phyloP scores from a whole-genome alignment of 2,113 vertebrate genomes.

The Pituophis catenifer region DNA sequence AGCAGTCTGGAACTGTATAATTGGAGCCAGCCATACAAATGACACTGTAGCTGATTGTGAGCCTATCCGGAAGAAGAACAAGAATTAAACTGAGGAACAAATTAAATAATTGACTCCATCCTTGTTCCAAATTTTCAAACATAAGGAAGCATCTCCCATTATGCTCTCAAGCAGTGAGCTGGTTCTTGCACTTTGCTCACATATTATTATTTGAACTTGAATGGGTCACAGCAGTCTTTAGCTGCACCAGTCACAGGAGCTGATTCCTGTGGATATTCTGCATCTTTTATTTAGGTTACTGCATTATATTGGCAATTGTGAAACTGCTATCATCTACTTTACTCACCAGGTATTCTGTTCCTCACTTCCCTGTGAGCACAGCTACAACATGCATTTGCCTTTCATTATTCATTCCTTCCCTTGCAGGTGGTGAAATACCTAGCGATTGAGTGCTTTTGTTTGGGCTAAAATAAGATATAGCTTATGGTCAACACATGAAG shows the following conservation, averaged over 20 bases:
- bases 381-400: not conserved
- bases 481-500: constrained; percentile 65
- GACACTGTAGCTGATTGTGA: not conserved
- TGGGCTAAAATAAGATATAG: constrained; percentile 49
- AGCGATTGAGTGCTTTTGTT: constrained; percentile 50
- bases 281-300: not conserved
- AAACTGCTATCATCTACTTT: not conserved
- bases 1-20: not conserved
- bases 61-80: not conserved
- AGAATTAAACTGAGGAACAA: not conserved
- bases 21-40: not conserved
- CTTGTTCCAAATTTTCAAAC: not conserved
- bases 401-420: constrained; percentile 41
- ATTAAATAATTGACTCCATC: not conserved
- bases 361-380: not conserved
- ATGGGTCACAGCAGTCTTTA: not conserved
- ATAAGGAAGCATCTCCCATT: not conserved
- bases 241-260: not conserved
- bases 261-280: not conserved
- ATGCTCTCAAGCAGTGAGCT: not conserved
- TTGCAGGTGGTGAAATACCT: constrained; percentile 28
- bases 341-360: not conserved
- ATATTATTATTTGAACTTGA: not conserved
- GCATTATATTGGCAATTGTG: not conserved
- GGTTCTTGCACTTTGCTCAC: not conserved